Base-by-base conservation (phyloP, 2,113 vertebrate species). In the Suricata suricatta region DNA sequence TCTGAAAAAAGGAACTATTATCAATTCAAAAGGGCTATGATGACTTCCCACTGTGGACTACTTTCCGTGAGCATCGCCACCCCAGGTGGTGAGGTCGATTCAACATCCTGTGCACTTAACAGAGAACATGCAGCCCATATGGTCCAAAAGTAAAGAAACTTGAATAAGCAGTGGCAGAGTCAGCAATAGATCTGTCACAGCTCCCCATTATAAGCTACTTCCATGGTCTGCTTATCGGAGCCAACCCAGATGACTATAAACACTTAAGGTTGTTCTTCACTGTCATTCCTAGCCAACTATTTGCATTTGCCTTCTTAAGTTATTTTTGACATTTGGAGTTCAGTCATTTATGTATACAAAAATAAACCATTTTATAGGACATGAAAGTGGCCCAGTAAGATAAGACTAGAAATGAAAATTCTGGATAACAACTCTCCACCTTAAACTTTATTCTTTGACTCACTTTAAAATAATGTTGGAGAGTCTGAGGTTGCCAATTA, bases 301-400 rank as follows among this genome's bases (percentile, higher is more conserved):
- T 93, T 88, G 69, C 87, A 95, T 96, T 95, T 95, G 88, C 77
- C 54, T 95, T 93, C 84, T 95, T 25, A 7, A 35, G 50, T 88
- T 94, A 85, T 94, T 96, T 98, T 85, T 96, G 50, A 77, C 66
- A 88, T 91, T 76, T 93, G 91, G 86, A 94, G 9, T 93, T 90
- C 52, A 95, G 85, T 44, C 93, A 93, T 63, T 64, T 79, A 82
- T 52, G 23, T 57, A 77, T 66, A 79, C 68, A 98, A 89, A 97
- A 96, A 97, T 88, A 94, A 97, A 82, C 60, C 69, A 85, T 89
- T 87, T 93, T 74, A 47, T 25, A 96, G 94, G 63, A 91, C 44
- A 68, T 27, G 60, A 97, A 92, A 89, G 41, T 17, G 90, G 57
- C 63, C 64, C 81, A 93, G 19, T 69, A 83, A 82, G 13, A 88